Base-by-base conservation (phyloP, 2,113 vertebrate genomes). In the Dromiciops gliroides region DNA sequence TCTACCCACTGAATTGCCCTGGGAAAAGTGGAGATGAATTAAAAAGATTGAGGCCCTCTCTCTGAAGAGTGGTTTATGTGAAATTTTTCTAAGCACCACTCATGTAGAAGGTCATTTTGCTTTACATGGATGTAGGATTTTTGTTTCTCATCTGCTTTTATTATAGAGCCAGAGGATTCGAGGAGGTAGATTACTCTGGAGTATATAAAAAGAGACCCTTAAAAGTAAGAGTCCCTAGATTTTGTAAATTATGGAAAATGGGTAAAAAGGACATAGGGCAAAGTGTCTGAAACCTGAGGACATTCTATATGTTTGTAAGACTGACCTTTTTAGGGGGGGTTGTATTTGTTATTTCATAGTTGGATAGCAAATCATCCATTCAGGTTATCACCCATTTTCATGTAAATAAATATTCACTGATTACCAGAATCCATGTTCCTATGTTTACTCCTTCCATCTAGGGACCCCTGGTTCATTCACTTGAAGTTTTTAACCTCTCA, bases 301-400 rank as follows among this genome's bases (percentile, higher is more conserved):
- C 23, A 83, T 44, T 83, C 37, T 19, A 44, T 16, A 23, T 83
- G 5, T 83, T 96, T 24, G 92, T 89, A 92, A 93, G 67, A 83
- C 92, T 91, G 3, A 95, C 48, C 50, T 97, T 48, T 93, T 89
- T 93, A 92, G 93, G 92, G 95, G 92, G 26, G 22, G 95, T 44
- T 95, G 24, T 97, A 93, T 97, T 96, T 97, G 91, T 97, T 97
- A 97, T 97, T 97, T 98, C 96, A 97, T 94, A 96, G 92, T 97
- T 96, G 93, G 8, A 93, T 95, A 91, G 90, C 93, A 50, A 95
- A 90, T 96, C 94, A 96, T 97, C 96, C 97, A 97, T 93, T 90
- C 89, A 95, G 83, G 7, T 83, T n/a, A 75, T 75, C 5, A 75
- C 0, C 67, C 37, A 67, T 37, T 14, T 75, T 16, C 31, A 44